Conservation (phyloP, 2,113 vertebrate species). For the Scalopus aquaticus region DNA sequence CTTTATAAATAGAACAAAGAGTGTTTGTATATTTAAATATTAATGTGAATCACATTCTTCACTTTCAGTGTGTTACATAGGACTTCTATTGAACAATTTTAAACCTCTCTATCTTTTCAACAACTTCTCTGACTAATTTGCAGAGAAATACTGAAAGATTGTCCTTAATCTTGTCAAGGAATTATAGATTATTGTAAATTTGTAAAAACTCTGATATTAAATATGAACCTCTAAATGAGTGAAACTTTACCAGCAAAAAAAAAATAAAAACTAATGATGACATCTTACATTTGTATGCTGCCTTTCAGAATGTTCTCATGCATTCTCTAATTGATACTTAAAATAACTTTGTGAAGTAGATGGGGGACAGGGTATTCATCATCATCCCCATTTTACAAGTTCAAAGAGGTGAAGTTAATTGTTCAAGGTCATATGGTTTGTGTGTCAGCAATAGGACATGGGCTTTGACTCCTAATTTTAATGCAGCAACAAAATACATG, state of each 20-base stretch:
- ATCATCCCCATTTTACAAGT: background rate
- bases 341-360: background rate
- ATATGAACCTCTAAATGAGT: constrained; percentile 26
- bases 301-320: constrained; percentile 1
- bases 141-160: background rate
- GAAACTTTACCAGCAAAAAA: constrained; percentile 19
- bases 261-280: background rate
- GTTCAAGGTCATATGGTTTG: background rate
- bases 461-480: background rate
- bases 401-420: background rate
- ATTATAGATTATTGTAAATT: constrained; percentile 52
- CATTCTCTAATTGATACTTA: constrained; percentile 36
- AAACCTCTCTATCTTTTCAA: constrained; percentile 28
- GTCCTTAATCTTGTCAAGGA: constrained; percentile 31
- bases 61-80: background rate
- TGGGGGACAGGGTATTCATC: background rate
- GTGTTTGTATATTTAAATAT: constrained; percentile 62
- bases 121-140: background rate
- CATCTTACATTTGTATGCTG: background rate
- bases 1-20: constrained; percentile 64
- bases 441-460: background rate
- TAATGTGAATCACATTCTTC: background rate
- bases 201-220: constrained; percentile 23
- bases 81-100: background rate
- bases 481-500: no score